Evolutionary conservation across 2,113 vertebrate species (phyloP).

Genomic region (Rhineura floridana): DNA sequence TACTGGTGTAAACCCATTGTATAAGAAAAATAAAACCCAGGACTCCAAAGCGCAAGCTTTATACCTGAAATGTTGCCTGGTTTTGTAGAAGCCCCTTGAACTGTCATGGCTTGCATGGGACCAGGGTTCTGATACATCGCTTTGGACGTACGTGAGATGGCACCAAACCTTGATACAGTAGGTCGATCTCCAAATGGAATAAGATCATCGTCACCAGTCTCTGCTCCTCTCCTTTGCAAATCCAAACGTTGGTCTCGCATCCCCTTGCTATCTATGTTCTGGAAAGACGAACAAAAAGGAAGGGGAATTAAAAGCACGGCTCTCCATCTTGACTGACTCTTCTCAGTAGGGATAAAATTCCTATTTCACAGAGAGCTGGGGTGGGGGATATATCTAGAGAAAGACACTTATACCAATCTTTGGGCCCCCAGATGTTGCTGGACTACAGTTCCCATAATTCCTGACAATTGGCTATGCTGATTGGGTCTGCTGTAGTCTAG

Average conservation of each 20-base stretch:
- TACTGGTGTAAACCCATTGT: not conserved
- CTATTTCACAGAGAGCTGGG: not conserved
- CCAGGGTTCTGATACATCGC: slow-evolving; percentile 90
- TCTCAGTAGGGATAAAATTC: not conserved
- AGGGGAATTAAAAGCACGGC: not conserved
- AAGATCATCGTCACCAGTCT: slow-evolving; percentile 95
- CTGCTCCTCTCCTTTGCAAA: slow-evolving; percentile 87
- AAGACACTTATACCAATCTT: not conserved
- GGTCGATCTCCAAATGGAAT: slow-evolving; percentile 96
- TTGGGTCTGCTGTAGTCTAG: too few species aligned
- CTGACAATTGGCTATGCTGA: too few species aligned
- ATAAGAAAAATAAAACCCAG: not conserved
- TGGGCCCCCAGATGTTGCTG: too few species aligned
- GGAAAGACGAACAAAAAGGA: slow-evolving; percentile 10
- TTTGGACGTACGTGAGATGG: slow-evolving; percentile 96
- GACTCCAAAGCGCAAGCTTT: accelerated
- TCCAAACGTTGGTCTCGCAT: slow-evolving; percentile 89
- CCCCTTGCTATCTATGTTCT: slow-evolving; percentile 92
- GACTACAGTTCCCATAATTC: too few species aligned
- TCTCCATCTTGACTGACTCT: not conserved
- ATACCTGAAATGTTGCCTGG: slow-evolving; percentile 87
- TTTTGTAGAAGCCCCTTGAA: slow-evolving; percentile 89
- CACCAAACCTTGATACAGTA: slow-evolving; percentile 96
- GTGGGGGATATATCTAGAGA: not conserved
- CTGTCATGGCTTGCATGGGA: slow-evolving; percentile 87